Base-by-base conservation (phyloP, 1,140 invertebrate genomes). In the Centruroides sculpturatus region DNA sequence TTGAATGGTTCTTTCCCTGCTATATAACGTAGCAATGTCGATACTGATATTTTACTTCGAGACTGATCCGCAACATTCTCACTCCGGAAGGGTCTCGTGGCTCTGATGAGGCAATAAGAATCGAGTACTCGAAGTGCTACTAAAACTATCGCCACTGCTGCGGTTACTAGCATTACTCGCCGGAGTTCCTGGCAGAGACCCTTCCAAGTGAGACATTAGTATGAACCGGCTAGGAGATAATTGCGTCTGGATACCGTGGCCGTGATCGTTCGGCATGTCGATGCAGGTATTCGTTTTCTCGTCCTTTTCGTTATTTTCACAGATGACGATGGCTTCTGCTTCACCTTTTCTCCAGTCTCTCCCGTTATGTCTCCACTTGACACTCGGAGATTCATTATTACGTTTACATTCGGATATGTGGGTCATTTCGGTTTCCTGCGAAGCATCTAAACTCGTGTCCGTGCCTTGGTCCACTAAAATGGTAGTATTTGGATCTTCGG, bases 141-240 rank as follows among this genome's bases (percentile, higher is more conserved):
- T 84, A 72, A 84, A 85, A 69, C 83, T 85, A 67, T 86, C 84
- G 56, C 81, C 81, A 57, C 83, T 85, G 64, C 83, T 84, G 57
- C 83, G 78, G 35, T 70, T 66, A 56, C 67, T 71, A 35, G 60
- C 51, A 62, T 82, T 82, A 65, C 82, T 84, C 3, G 81, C 77
- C 47, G 83, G 71, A 4, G 84, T 67, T 47, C 68, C 64, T 56
- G 66, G 62, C 34, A 65, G 55, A 47, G 65, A 67, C n/a, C 10
- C 56, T 60, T 64, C 64, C 13, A 63, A 23, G 35, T 55, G 52
- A 41, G 62, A 55, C 10, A 59, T 36, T 41, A 57, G 57, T 41
- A 41, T 41, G 41, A 41, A 41, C 41, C 23, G 13, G 53, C 34
- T 41, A 46, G 35, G 34, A 46, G 47, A 9, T 48, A 35, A 55